Conservation (phyloP, 2,797 vertebrate genomes). For the Monodelphis domestica region DNA sequence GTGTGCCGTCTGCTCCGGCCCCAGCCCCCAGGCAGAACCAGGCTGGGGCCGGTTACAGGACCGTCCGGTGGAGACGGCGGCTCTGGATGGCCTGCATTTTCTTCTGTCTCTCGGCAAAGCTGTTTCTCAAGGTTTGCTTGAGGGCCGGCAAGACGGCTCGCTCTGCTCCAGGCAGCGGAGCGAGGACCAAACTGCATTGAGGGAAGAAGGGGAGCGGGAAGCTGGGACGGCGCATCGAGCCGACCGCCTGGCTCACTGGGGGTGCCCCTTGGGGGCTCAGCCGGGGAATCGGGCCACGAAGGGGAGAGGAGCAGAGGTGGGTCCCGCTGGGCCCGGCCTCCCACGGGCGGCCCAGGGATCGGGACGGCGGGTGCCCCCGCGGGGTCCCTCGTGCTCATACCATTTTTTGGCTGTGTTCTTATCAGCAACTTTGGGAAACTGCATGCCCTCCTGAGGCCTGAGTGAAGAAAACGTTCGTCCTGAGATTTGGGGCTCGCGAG, state of each 20-base stretch:
- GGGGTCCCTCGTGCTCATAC: slow-evolving; percentile 69
- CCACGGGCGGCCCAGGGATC: too few species aligned
- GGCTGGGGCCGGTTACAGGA: slow-evolving; percentile 33
- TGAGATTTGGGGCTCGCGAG: slow-evolving; percentile 14
- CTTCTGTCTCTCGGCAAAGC: slow-evolving; percentile 86
- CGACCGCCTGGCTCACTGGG: fast-evolving
- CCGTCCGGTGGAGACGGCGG: slow-evolving; percentile 82
- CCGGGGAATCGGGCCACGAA: not conserved
- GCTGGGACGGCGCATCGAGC: too few species aligned
- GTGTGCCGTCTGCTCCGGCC: not conserved
- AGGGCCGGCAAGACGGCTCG: slow-evolving; percentile 87
- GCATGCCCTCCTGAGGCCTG: slow-evolving; percentile 81
- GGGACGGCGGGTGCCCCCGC: too few species aligned
- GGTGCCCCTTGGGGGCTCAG: too few species aligned
- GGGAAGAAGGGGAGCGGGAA: not conserved
- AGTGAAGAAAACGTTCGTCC: slow-evolving; percentile 49
- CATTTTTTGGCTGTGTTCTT: slow-evolving; percentile 84
- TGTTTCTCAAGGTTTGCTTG: slow-evolving; percentile 85
- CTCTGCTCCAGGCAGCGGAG: slow-evolving; percentile 73
- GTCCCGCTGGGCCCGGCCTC: too few species aligned
- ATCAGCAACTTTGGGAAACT: slow-evolving; percentile 84
- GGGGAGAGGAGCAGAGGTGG: too few species aligned
- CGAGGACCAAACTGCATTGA: slow-evolving; percentile 77
- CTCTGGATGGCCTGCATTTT: slow-evolving; percentile 85
- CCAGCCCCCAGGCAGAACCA: not conserved